Percentiles rank a stretch among this genome's conserved stretches.
Evolutionary conservation across 1,140 invertebrate genomes (phyloP).

Genomic region (Leptopilina clavipes): DNA sequence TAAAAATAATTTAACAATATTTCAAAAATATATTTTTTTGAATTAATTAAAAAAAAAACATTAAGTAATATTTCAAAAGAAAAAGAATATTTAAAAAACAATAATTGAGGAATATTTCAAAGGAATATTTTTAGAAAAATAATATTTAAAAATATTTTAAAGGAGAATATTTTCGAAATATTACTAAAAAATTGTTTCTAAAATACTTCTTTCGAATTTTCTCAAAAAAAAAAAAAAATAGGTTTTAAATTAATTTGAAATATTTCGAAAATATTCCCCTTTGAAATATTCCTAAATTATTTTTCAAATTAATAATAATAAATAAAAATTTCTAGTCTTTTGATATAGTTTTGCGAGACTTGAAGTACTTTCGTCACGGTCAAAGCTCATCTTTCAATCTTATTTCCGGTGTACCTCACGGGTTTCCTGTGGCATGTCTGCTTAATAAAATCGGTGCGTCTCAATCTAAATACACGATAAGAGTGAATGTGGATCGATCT

Average conservation of each 20-base stretch:
- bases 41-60: too few species aligned
- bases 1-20: neutral
- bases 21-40: neutral
- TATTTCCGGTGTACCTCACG: conserved; percentile 21
- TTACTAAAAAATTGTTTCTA: too few species aligned
- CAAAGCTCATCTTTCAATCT: conserved; percentile 18
- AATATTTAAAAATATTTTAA: neutral
- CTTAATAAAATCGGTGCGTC: conserved; percentile 9
- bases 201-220: neutral
- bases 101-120: too few species aligned
- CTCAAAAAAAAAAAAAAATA: too few species aligned
- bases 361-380: conserved; percentile 1
- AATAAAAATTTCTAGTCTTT: neutral
- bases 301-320: neutral
- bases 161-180: neutral
- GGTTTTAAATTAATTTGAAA: too few species aligned
- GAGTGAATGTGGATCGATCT: too few species aligned
- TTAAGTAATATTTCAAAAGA: too few species aligned
- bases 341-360: neutral
- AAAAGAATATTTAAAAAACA: too few species aligned
- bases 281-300: neutral
- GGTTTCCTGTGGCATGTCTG: neutral
- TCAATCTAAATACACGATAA: neutral
- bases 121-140: neutral
- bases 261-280: too few species aligned